A percentile compares a stretch with the other conserved stretches of the same genome.
These are phyloP conservation scores for Rosalia funebris DNA, from an alignment of 2,888 invertebrate genomes.

Conservation along the genomic window DNA sequence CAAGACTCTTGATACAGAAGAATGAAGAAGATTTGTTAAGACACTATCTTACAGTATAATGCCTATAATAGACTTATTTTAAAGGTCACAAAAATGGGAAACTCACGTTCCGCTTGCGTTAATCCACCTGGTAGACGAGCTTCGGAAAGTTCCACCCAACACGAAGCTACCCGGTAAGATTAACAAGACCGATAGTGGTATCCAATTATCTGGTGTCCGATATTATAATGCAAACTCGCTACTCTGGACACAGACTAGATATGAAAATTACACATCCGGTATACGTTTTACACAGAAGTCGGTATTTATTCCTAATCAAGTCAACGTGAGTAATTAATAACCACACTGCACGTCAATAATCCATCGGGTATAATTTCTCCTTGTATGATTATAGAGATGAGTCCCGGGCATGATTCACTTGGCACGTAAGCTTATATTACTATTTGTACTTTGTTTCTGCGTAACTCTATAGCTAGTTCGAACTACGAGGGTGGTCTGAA, in stretches of 20 bases:
- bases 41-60: too few species aligned
- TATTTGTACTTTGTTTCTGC: too few species aligned
- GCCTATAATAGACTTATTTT: too few species aligned
- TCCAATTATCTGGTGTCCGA: constrained; percentile 14
- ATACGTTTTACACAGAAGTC: constrained; percentile 1
- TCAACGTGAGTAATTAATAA: constrained; percentile 1
- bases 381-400: neutral
- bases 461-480: too few species aligned
- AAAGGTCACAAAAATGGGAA: too few species aligned
- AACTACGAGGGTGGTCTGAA: too few species aligned
- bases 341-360: neutral
- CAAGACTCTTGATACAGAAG: too few species aligned
- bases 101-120: neutral
- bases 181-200: constrained; percentile 10
- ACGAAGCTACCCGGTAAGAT: constrained; percentile 8
- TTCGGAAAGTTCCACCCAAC: neutral
- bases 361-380: neutral
- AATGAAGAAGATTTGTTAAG: too few species aligned
- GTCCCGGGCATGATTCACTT: neutral
- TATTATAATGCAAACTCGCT: constrained; percentile 19
- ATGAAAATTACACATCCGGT: constrained; percentile 13
- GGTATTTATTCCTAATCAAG: constrained; percentile 7
- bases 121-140: neutral
- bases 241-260: constrained; percentile 12
- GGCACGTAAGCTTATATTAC: neutral